phyloP scores from a whole-genome alignment of 2,888 invertebrate species.

The Eupithecia insigniata region DNA sequence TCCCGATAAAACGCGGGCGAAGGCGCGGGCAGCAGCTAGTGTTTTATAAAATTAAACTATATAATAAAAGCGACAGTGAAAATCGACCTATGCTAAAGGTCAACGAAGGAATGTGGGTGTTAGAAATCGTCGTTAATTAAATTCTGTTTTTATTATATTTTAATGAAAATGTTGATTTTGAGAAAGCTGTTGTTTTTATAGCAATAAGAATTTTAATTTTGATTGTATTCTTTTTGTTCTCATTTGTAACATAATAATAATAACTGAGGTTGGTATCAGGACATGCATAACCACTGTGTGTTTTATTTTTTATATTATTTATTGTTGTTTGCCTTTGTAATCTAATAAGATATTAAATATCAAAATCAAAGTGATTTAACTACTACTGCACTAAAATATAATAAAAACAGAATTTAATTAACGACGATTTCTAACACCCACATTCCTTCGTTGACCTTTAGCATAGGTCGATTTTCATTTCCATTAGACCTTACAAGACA shows the following conservation, averaged over 20 bases:
- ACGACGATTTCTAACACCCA: slow-evolving; percentile 51
- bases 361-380: no score
- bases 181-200: not conserved
- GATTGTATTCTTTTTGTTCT: not conserved
- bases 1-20: no score
- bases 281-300: not conserved
- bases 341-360: no score
- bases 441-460: slow-evolving; percentile 54
- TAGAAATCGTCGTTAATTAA: slow-evolving; percentile 39
- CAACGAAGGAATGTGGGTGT: slow-evolving; percentile 53
- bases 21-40: no score
- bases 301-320: no score
- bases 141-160: slow-evolving; percentile 6
- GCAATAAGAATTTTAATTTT: not conserved
- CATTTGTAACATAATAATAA: no score
- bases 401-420: slow-evolving; percentile 19
- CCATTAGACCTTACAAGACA: no score
- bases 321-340: not conserved
- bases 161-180: not conserved
- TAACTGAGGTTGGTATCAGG: not conserved
- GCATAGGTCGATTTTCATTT: slow-evolving; percentile 32
- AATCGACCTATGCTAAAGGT: slow-evolving; percentile 49
- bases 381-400: not conserved
- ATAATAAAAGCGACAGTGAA: slow-evolving; percentile 15
- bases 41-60: slow-evolving; percentile 4